Percentiles rank a stretch among this genome's conserved stretches.
Evolutionary conservation across 1,140 invertebrate species (phyloP).

Genomic region (Antheraea mylitta): DNA sequence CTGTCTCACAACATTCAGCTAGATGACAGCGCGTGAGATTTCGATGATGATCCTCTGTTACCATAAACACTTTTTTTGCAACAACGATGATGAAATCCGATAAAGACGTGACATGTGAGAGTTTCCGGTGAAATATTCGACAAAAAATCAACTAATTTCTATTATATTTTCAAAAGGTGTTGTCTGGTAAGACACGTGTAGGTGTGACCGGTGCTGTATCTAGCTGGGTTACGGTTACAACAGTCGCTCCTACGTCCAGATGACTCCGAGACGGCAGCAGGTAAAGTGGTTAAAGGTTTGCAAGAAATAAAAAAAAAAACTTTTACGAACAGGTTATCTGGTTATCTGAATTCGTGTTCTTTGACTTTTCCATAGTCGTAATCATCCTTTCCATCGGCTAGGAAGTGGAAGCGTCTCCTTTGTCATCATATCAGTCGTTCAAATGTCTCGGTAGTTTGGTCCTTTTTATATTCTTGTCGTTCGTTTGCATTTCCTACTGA

Average conservation of each 20-base stretch:
- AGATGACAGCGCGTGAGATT: conserved; percentile 55
- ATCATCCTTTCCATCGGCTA: conserved; percentile 65
- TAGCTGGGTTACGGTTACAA: conserved; percentile 69
- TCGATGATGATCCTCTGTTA: conserved; percentile 57
- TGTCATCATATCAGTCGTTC: conserved; percentile 12
- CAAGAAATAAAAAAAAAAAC: conserved; percentile 41
- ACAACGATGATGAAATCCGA: conserved; percentile 38
- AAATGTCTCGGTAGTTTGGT: conserved; percentile 17
- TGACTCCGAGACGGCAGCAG: conserved; percentile 57
- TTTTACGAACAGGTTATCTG: conserved; percentile 58
- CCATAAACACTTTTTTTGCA: conserved; percentile 57
- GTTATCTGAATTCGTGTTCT: conserved; percentile 53
- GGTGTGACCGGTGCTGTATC: conserved; percentile 68
- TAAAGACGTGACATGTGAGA: conserved; percentile 43
- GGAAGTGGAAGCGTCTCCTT: conserved; percentile 69
- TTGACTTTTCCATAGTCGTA: conserved; percentile 64
- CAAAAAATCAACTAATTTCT: conserved; percentile 75
- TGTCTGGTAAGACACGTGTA: conserved; percentile 76
- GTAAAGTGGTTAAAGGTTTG: conserved; percentile 75
- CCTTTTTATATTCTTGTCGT: conserved; percentile 17
- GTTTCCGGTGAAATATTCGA: conserved; percentile 63
- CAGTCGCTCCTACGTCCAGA: conserved; percentile 60
- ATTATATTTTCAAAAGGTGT: conserved; percentile 79
- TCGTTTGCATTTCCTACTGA: conserved; percentile 77
- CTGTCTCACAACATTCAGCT: conserved; percentile 47